phyloP scores from a whole-genome alignment of 2,888 invertebrate species.

The Silvanus unidentatus region DNA sequence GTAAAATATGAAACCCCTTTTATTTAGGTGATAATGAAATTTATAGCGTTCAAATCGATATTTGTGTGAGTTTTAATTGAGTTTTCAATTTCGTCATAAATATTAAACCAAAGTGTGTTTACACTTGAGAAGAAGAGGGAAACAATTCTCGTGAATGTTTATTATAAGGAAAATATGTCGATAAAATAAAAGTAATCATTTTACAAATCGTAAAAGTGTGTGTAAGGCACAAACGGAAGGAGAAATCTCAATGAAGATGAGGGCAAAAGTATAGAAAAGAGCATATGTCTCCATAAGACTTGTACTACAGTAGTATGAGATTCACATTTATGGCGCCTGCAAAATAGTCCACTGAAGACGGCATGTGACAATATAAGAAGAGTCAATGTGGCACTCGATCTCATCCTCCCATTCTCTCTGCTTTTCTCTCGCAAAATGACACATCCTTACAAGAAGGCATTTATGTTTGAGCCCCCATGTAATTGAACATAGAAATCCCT shows the following conservation, averaged over 20 bases:
- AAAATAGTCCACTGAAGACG: conserved; percentile 22
- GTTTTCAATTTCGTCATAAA: no score
- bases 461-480: conserved; percentile 14
- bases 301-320: conserved; percentile 19
- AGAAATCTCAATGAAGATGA: conserved; percentile 20
- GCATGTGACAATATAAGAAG: conserved; percentile 14
- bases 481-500: conserved; percentile 20
- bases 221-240: conserved; percentile 13
- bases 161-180: conserved; percentile 6
- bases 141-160: conserved; percentile 10
- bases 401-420: conserved; percentile 21
- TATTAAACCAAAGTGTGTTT: no score
- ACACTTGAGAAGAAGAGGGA: no score
- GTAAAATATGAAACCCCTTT: no score
- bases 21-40: no score
- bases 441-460: conserved; percentile 15
- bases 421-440: conserved; percentile 11
- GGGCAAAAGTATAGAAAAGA: conserved; percentile 9
- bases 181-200: conserved; percentile 16
- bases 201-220: conserved; percentile 24
- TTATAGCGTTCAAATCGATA: no score
- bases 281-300: conserved; percentile 26
- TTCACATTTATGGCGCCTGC: conserved; percentile 29
- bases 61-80: no score
- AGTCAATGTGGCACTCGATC: no score